Base-by-base conservation (phyloP, 2,797 vertebrate genomes). In the Poeciliopsis presidionis region DNA sequence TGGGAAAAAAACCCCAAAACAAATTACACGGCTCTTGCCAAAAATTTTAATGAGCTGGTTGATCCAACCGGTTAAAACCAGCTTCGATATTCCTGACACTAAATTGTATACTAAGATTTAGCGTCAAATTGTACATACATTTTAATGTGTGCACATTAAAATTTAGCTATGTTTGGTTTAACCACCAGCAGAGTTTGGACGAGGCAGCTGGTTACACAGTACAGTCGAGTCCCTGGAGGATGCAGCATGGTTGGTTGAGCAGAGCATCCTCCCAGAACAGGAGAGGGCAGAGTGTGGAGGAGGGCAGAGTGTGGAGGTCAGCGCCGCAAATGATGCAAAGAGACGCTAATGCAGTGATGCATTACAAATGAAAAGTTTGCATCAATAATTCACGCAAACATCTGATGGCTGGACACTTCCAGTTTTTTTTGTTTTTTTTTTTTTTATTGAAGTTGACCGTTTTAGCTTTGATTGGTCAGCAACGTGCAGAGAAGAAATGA, bases 381-480 rank as follows among this genome's bases (percentile, higher is more conserved):
- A 49, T 94, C 65, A 89, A 95, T 92, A 92, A 94, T 93, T 93
- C 79, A 95, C 87, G 81, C 72, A 16, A 75, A 82, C 89, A 90
- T 89, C 87, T 86, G 86, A 90, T 9, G 80, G 87, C 46, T 67
- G 28, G 59, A 39, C 33, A 77, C 25, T 77, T 75, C 39, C 77
- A 45, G 41, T 25, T 25, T 28, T 45, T 2, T n/a, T n/a, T n/a
- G n/a, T n/a, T n/a, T n/a, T 49, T 49, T 25, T 25, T n/a, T 45
- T 2, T n/a, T 45, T 16, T 45, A 3, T 45, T 70, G 9, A n/a
- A 28, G 41, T 13, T 45, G 2, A 0, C 53, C 39, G 57, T 0
- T 0, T 71, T 46, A 67, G 16, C 28, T 76, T 46, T 22, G 72
- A 90, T 83, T 85, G 71, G 76, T 22, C 0, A n/a, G 3, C 0